phyloP scores from a whole-genome alignment of 2,888 invertebrate genomes.

The Agrotis puta region DNA sequence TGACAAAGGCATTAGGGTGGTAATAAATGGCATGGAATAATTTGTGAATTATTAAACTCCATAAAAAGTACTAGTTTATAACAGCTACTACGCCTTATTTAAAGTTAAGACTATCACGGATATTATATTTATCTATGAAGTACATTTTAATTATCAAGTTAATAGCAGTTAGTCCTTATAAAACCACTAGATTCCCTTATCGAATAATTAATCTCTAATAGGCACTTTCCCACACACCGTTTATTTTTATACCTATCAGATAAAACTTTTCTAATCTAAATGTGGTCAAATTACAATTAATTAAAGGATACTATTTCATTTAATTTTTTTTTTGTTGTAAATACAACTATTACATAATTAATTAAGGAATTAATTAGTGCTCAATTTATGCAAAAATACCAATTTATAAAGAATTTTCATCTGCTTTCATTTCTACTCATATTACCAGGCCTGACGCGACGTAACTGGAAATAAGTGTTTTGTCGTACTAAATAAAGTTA shows the following conservation, averaged over 20 bases:
- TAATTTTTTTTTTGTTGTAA: no score
- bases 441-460: no score
- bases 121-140: neutral
- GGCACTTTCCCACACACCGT: conserved; percentile 1
- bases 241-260: conserved; percentile 1
- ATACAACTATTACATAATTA: no score
- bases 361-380: conserved; percentile 5
- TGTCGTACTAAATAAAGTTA: no score
- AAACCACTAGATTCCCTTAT: neutral
- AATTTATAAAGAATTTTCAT: conserved; percentile 28
- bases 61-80: no score
- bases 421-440: neutral
- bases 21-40: no score
- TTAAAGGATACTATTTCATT: no score
- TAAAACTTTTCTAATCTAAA: conserved; percentile 17
- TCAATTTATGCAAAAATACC: conserved; percentile 12
- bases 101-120: neutral
- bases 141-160: conserved; percentile 18
- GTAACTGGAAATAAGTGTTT: no score
- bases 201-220: neutral
- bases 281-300: conserved; percentile 12
- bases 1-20: no score
- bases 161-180: conserved; percentile 5
- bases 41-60: neutral
- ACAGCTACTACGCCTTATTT: neutral